Conservation (phyloP, 2,888 invertebrate genomes). For the Gastracanthus pulcherrimus region DNA sequence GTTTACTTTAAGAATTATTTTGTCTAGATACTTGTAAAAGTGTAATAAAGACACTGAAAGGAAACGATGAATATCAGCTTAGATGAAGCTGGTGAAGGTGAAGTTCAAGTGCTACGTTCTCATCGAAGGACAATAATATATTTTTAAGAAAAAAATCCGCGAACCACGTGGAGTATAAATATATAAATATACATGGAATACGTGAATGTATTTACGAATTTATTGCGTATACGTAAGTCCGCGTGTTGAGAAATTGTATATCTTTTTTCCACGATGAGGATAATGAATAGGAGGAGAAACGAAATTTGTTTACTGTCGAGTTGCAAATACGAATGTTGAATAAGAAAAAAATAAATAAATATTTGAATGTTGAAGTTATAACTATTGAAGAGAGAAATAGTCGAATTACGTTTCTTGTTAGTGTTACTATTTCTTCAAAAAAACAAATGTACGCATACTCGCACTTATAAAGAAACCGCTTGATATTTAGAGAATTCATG, state of each 20-base stretch:
- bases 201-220: conserved; percentile 61
- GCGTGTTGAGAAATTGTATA: conserved; percentile 48
- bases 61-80: conserved; percentile 18
- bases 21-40: conserved; percentile 39
- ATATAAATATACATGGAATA: conserved; percentile 60
- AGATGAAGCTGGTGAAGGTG: conserved; percentile 54
- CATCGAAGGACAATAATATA: conserved; percentile 78
- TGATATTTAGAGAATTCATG: conserved; percentile 31
- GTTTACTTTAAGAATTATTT: conserved; percentile 46
- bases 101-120: conserved; percentile 74
- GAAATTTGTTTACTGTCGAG: conserved; percentile 56
- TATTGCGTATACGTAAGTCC: conserved; percentile 68
- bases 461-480: conserved; percentile 24
- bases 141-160: conserved; percentile 71
- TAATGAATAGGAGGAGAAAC: conserved; percentile 23
- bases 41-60: conserved; percentile 44
- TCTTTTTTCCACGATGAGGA: conserved; percentile 50
- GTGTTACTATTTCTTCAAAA: conserved; percentile 44
- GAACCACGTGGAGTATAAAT: conserved; percentile 55
- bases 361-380: conserved; percentile 55
- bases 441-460: conserved; percentile 17
- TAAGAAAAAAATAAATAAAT: conserved; percentile 46
- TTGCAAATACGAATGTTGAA: conserved; percentile 40
- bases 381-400: conserved; percentile 33
- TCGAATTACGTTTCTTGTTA: conserved; percentile 52